Conservation (phyloP, 2,888 invertebrate genomes). For the Lacanobia wlatinum region DNA sequence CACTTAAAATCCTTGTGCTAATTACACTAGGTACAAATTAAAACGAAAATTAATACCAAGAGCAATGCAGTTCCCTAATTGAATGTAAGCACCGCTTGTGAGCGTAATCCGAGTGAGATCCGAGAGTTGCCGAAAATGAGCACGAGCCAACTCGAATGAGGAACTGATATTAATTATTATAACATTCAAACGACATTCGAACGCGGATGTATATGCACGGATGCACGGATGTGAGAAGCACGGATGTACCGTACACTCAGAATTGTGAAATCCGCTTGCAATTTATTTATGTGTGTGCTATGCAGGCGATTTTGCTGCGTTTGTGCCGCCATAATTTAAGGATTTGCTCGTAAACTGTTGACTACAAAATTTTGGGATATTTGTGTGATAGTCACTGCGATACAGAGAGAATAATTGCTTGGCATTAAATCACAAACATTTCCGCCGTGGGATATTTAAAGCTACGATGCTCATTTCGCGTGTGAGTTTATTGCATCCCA, state of each 20-base stretch:
- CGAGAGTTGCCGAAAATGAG: slow-evolving; percentile 7
- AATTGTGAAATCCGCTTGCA: slow-evolving; percentile 34
- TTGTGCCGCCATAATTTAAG: slow-evolving; percentile 23
- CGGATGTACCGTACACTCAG: slow-evolving; percentile 5
- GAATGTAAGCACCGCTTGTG: slow-evolving; percentile 5
- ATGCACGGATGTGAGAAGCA: neutral
- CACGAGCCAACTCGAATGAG: slow-evolving; percentile 4
- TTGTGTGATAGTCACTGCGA: neutral
- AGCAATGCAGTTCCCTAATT: slow-evolving; percentile 2
- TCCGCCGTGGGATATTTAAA: neutral
- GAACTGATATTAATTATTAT: slow-evolving; percentile 33
- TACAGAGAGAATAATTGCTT: slow-evolving; percentile 20
- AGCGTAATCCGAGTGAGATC: slow-evolving; percentile 19
- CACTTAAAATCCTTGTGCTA: neutral
- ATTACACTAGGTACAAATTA: neutral
- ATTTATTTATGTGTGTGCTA: slow-evolving; percentile 36
- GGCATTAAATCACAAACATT: slow-evolving; percentile 3
- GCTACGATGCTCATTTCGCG: neutral
- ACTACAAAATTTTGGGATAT: slow-evolving; percentile 26
- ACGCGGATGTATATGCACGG: slow-evolving; percentile 14
- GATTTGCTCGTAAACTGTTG: slow-evolving; percentile 13
- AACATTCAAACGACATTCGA: slow-evolving; percentile 28
- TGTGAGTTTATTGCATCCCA: neutral
- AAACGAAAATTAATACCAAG: slow-evolving; percentile 8
- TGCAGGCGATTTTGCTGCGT: slow-evolving; percentile 21